Evolutionary conservation across 2,888 invertebrate genomes (phyloP).

Genomic region (Sarcophaga caerulescens): DNA sequence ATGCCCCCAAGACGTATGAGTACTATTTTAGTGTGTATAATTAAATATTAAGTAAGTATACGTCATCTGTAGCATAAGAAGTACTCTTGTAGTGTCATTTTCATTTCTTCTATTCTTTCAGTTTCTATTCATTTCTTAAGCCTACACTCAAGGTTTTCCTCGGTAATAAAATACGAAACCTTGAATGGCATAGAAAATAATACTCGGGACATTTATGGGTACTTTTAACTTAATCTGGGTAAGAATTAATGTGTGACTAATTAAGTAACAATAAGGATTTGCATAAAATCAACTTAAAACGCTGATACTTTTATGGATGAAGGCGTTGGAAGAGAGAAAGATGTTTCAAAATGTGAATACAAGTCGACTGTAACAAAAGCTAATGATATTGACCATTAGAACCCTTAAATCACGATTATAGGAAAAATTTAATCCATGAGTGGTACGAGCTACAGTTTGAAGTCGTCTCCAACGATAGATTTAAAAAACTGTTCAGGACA

Average conservation of each 20-base stretch:
- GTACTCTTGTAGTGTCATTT: not conserved
- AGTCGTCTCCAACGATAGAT: too few species aligned
- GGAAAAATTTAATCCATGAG: too few species aligned
- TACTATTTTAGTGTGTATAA: not conserved
- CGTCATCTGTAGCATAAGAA: not conserved
- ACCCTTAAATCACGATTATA: too few species aligned
- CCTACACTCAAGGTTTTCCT: not conserved
- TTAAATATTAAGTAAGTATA: conserved; percentile 28
- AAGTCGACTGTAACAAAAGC: not conserved
- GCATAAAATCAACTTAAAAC: conserved; percentile 26
- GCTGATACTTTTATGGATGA: not conserved
- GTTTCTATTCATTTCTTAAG: not conserved
- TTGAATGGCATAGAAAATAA: not conserved
- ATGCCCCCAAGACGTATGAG: not conserved
- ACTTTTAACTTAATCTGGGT: conserved; percentile 25
- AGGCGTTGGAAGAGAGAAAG: not conserved
- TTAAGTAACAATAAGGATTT: conserved; percentile 47
- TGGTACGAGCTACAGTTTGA: too few species aligned
- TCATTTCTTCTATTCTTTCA: not conserved
- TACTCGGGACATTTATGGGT: conserved; percentile 10
- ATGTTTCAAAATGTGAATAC: not conserved
- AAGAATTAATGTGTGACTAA: conserved; percentile 49
- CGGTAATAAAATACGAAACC: not conserved
- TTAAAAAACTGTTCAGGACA: too few species aligned
- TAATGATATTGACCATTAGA: too few species aligned